These are phyloP conservation scores for Bicyclus anynana DNA, from an alignment of 1,140 invertebrate species.

Conservation along the genomic window DNA sequence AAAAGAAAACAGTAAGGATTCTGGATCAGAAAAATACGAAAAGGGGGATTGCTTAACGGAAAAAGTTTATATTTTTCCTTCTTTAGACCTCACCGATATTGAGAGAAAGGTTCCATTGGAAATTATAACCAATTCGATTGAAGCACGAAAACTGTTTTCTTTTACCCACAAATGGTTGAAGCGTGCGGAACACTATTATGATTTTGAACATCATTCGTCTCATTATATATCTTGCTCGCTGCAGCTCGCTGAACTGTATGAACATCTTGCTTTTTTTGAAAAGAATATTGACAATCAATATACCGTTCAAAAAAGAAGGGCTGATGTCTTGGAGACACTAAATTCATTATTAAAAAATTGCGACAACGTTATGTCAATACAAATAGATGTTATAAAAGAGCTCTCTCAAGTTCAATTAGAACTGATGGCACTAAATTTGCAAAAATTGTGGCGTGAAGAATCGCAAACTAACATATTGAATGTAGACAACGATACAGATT, in stretches of 20 bases:
- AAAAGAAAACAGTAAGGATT: slow-evolving; percentile 51
- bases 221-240: slow-evolving; percentile 84
- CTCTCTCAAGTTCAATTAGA: slow-evolving; percentile 78
- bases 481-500: slow-evolving; percentile 52
- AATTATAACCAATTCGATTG: slow-evolving; percentile 56
- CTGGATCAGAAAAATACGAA: slow-evolving; percentile 43
- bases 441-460: slow-evolving; percentile 68
- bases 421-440: slow-evolving; percentile 78
- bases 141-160: slow-evolving; percentile 80
- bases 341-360: slow-evolving; percentile 64
- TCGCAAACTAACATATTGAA: slow-evolving; percentile 62
- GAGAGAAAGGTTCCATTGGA: slow-evolving; percentile 49
- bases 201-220: slow-evolving; percentile 81
- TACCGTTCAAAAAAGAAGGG: slow-evolving; percentile 83
- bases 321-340: slow-evolving; percentile 81
- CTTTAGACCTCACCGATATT: slow-evolving; percentile 56
- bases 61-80: slow-evolving; percentile 51
- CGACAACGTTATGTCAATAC: slow-evolving; percentile 60
- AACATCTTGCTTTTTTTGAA: slow-evolving; percentile 84
- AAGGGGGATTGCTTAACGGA: slow-evolving; percentile 43
- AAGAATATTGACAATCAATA: slow-evolving; percentile 82
- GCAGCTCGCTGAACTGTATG: slow-evolving; percentile 83
- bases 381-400: slow-evolving; percentile 65
- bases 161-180: slow-evolving; percentile 82
- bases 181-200: slow-evolving; percentile 82